phyloP scores from a whole-genome alignment of 2,797 vertebrate genomes.

The Hemibagrus guttatus region DNA sequence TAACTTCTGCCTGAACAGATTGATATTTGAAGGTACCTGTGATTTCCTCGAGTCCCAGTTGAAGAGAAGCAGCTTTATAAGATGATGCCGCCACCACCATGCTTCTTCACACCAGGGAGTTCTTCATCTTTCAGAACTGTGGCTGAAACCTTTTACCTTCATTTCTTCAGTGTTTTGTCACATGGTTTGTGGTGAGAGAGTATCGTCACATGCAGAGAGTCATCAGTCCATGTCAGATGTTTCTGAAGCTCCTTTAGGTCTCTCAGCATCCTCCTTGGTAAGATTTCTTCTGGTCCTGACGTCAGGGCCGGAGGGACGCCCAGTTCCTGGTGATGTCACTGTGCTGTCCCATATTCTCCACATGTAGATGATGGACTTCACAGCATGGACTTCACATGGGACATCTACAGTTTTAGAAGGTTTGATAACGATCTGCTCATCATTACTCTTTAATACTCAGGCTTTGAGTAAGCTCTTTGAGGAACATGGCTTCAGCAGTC shows the following conservation, averaged over 20 bases:
- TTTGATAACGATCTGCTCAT: not conserved
- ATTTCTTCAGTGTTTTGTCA: not conserved
- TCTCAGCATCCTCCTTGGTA: not conserved
- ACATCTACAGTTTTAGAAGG: not conserved
- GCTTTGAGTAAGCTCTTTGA: not conserved
- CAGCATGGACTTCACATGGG: no score
- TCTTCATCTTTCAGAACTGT: not conserved
- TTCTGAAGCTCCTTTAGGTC: not conserved
- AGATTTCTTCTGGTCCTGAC: not conserved
- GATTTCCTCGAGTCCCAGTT: not conserved
- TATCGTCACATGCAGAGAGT: not conserved
- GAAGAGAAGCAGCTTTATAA: not conserved
- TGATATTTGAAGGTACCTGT: not conserved
- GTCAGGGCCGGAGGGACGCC: not conserved
- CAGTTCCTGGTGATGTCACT: not conserved
- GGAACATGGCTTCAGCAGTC: not conserved
- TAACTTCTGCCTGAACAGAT: not conserved
- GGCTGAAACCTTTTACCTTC: not conserved
- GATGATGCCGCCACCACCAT: not conserved
- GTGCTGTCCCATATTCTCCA: not conserved
- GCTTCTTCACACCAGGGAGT: not conserved
- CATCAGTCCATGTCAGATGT: not conserved
- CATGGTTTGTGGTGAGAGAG: not conserved
- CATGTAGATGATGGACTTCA: not conserved
- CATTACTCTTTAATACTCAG: not conserved